Conservation (phyloP, 2,113 vertebrate species). For the Ariopsis seemanni region DNA sequence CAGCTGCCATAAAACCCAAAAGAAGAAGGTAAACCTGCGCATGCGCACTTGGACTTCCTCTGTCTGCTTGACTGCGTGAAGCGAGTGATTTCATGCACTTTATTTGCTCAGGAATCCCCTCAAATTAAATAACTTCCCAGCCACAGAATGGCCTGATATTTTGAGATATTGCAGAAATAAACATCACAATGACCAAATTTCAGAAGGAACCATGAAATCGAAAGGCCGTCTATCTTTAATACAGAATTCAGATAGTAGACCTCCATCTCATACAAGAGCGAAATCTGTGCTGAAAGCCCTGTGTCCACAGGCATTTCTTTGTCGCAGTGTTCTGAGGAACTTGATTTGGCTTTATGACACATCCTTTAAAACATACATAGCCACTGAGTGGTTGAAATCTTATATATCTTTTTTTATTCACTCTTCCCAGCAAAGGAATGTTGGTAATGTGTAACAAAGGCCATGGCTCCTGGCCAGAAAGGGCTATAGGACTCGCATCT, state of each 20-base stretch:
- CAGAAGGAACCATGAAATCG: too few species aligned
- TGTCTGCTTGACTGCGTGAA: too few species aligned
- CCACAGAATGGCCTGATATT: too few species aligned
- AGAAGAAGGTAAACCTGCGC: too few species aligned
- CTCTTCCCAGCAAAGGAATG: conserved; percentile 43
- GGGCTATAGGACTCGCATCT: conserved; percentile 31
- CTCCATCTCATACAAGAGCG: not conserved
- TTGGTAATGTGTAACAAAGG: conserved; percentile 44
- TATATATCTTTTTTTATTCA: conserved; percentile 1
- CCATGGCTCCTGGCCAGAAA: conserved; percentile 56
- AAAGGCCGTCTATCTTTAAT: too few species aligned
- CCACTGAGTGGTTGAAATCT: not conserved
- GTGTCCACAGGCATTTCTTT: conserved; percentile 20
- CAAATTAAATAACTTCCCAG: too few species aligned
- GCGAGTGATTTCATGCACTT: too few species aligned
- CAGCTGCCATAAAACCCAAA: too few species aligned
- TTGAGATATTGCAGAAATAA: too few species aligned
- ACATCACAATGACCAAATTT: too few species aligned
- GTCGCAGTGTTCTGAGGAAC: not conserved
- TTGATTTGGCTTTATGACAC: conserved; percentile 22
- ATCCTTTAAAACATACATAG: conserved; percentile 23
- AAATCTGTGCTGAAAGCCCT: not conserved
- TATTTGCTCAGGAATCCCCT: too few species aligned
- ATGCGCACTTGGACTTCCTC: too few species aligned
- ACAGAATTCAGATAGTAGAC: not conserved